Base-by-base conservation (phyloP, 2,797 vertebrate genomes). In the Protonibea diacanthus region DNA sequence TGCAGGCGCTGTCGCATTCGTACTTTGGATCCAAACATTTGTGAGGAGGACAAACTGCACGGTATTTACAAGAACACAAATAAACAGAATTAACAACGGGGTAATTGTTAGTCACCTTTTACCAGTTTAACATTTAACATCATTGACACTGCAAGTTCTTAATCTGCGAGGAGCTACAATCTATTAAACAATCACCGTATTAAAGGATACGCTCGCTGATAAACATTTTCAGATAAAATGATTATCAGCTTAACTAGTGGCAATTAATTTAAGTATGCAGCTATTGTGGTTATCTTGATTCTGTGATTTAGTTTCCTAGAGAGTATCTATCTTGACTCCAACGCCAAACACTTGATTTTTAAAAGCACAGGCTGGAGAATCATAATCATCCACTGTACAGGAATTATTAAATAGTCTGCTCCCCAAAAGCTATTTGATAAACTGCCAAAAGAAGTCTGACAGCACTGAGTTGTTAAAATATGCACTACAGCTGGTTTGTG, bases 371-470 rank as follows among this genome's bases (percentile, higher is more conserved):
- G 20, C 63, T 55, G 53, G 53, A 69, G 62, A 66, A 58, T 69
- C 14, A 45, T 47, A 82, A 45, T 42, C 44, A 62, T 29, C 42
- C 18, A 10, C 6, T 53, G 68, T 52, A 27, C 15, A 68, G 57
- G 57, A 77, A 57, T 63, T 25, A 75, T 74, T 69, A 65, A 68
- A 71, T 17, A 51, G 40, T 55, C 56, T 68, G 27, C 23, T 65
- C 38, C 25, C 27, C 23, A 73, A 78, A 66, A 79, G 56, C 52
- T 65, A 14, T 77, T 67, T 84, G 61, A 77, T 57, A 53, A 77
- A 58, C 44, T 66, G 75, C 59, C 62, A 73, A 53, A 38, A 73
- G 64, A 59, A 51, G 45, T 69, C 61, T 57, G 52, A 55, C 4
- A 15, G 18, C 29, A 42, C 56, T 48, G 14, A 60, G 56, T 38